Conservation (phyloP, 2,797 vertebrate species). For the Kryptopterus vitreolus region DNA sequence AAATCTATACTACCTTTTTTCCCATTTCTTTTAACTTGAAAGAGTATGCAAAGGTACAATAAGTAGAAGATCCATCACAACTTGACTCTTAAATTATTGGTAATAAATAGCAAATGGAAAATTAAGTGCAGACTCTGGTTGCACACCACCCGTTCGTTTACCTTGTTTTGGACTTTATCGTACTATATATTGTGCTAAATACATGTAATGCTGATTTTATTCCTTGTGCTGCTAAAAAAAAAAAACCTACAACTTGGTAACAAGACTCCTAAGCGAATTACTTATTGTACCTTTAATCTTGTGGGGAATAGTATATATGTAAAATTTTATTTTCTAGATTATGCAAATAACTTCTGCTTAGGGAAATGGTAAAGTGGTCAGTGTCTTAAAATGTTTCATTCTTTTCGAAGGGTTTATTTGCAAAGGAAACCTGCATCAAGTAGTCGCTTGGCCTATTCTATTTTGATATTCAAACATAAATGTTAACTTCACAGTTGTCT, state of each 20-base stretch:
- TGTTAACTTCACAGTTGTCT: slow-evolving; percentile 1
- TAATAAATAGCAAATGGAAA: slow-evolving; percentile 12
- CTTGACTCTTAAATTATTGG: slow-evolving; percentile 11
- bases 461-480: slow-evolving; percentile 24
- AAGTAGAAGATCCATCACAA: slow-evolving; percentile 17
- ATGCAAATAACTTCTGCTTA: slow-evolving; percentile 25
- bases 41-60: slow-evolving; percentile 38
- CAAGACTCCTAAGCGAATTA: slow-evolving; percentile 3
- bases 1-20: slow-evolving; percentile 10
- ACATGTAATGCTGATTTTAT: slow-evolving; percentile 16
- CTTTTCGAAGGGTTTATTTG: slow-evolving; percentile 16
- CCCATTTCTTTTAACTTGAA: slow-evolving; percentile 23
- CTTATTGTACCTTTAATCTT: slow-evolving; percentile 41
- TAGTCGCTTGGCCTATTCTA: slow-evolving; percentile 21
- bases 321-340: slow-evolving; percentile 34
- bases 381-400: slow-evolving; percentile 33
- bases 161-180: slow-evolving; percentile 8
- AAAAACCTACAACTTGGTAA: slow-evolving; percentile 16
- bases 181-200: slow-evolving; percentile 18
- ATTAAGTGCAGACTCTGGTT: background rate
- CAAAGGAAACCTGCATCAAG: slow-evolving; percentile 26
- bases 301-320: slow-evolving; percentile 26
- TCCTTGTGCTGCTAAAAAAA: background rate
- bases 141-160: background rate
- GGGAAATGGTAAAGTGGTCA: slow-evolving; percentile 30